Percentiles rank a stretch among this genome's conserved stretches.
These are phyloP conservation scores for Dasypogon diadema DNA, from an alignment of 2,888 invertebrate genomes.

Conservation along the genomic window DNA sequence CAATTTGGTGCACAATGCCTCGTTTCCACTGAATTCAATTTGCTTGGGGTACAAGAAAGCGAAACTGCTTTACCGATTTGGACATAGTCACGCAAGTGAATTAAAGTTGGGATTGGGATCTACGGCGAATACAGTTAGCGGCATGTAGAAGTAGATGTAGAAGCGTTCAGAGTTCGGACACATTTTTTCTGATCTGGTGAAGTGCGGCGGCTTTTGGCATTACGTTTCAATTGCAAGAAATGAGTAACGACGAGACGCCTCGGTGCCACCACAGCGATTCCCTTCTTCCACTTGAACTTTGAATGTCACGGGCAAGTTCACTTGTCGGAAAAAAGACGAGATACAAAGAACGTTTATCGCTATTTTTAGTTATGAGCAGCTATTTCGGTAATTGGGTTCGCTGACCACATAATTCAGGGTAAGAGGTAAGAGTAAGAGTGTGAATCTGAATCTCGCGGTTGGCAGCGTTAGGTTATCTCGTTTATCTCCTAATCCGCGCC, in stretches of 20 bases:
- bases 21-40: constrained; percentile 19
- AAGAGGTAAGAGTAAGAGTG: no score
- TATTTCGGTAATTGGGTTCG: no score
- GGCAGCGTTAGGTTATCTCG: no score
- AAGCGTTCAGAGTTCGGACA: not conserved
- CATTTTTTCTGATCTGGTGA: not conserved
- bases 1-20: constrained; percentile 10
- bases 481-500: no score
- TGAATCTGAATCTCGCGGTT: no score
- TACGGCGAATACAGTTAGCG: not conserved
- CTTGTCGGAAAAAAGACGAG: not conserved
- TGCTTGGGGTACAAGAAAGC: constrained; percentile 17
- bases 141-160: not conserved
- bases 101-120: no score
- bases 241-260: not conserved
- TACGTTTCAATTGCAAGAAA: constrained; percentile 18
- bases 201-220: not conserved
- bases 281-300: constrained; percentile 22
- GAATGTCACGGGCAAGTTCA: constrained; percentile 8
- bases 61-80: constrained; percentile 27
- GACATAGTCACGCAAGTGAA: constrained; percentile 27
- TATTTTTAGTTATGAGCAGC: no score
- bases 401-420: no score
- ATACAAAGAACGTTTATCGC: no score
- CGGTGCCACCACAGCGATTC: not conserved